Evolutionary conservation across 1,140 invertebrate species (phyloP).

Genomic region (Aporrectodea caliginosa): DNA sequence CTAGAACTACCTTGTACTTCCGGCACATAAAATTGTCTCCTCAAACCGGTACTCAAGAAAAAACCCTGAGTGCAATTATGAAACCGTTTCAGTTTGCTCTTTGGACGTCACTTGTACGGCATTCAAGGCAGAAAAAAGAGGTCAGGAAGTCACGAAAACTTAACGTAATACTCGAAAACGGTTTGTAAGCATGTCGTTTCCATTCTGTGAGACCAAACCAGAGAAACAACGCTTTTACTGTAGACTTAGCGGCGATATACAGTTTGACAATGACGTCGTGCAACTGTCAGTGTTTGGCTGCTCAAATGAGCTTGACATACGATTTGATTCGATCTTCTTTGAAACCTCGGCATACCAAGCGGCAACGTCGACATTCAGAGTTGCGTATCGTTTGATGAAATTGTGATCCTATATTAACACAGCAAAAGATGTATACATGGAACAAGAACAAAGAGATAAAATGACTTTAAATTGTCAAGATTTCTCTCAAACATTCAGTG

Average conservation of each 20-base stretch:
- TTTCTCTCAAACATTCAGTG: too few species aligned
- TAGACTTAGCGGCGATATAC: neutral
- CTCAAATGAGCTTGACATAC: neutral
- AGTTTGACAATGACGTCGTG: neutral
- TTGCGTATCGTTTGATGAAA: constrained; percentile 48
- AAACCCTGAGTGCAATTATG: neutral
- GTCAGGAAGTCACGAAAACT: neutral
- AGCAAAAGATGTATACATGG: neutral
- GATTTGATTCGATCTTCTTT: constrained; percentile 36
- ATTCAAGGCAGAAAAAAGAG: neutral
- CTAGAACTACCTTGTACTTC: neutral
- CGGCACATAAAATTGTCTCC: neutral
- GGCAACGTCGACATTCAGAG: constrained; percentile 46
- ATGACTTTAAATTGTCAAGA: too few species aligned
- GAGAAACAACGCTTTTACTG: neutral
- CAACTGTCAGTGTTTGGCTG: neutral
- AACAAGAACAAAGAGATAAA: neutral
- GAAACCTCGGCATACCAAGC: constrained; percentile 48
- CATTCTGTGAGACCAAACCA: neutral
- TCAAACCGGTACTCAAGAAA: neutral
- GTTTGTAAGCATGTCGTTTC: neutral
- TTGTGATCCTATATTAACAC: constrained; percentile 45
- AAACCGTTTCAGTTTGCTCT: neutral
- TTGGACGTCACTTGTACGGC: neutral
- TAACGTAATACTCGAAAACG: constrained; percentile 3